These are phyloP conservation scores for Channa striata DNA, from an alignment of 2,797 vertebrate species.

Conservation along the genomic window DNA sequence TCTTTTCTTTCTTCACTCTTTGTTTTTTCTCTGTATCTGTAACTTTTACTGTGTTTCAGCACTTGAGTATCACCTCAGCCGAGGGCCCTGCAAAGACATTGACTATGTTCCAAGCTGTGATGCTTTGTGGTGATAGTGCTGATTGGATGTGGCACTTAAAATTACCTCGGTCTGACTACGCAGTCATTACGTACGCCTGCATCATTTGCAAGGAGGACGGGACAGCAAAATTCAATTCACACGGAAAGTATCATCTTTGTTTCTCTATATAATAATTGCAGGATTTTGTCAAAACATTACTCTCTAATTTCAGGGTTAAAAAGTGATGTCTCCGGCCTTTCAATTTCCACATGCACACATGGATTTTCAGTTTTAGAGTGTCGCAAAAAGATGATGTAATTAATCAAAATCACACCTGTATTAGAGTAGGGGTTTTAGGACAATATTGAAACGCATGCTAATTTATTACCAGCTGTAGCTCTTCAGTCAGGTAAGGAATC, in stretches of 20 bases:
- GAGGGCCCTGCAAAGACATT: conserved; percentile 53
- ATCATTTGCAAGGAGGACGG: conserved; percentile 75
- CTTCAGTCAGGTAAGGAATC: conserved; percentile 16
- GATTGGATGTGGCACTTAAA: conserved; percentile 80
- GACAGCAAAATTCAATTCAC: conserved; percentile 67
- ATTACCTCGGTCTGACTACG: conserved; percentile 70
- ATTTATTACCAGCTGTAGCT: conserved; percentile 44
- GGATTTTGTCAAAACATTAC: conserved; percentile 69
- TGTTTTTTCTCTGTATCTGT: conserved; percentile 48
- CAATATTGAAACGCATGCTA: background rate
- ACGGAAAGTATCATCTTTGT: conserved; percentile 75
- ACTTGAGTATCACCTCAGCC: conserved; percentile 66
- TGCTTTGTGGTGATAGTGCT: conserved; percentile 69
- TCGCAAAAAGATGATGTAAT: conserved; percentile 28
- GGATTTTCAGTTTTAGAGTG: conserved; percentile 45
- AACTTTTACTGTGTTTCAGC: conserved; percentile 58
- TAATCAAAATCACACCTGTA: conserved; percentile 9
- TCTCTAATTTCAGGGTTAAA: conserved; percentile 63
- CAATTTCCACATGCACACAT: conserved; percentile 37
- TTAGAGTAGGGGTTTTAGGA: background rate
- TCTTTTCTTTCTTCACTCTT: conserved; percentile 58
- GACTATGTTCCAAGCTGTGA: conserved; percentile 61
- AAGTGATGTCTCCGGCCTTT: conserved; percentile 29
- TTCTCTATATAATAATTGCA: conserved; percentile 67
- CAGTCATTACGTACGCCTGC: conserved; percentile 73